Evolutionary conservation across 1,140 invertebrate species (phyloP).

Genomic region (Pemphigus obesinymphae): DNA sequence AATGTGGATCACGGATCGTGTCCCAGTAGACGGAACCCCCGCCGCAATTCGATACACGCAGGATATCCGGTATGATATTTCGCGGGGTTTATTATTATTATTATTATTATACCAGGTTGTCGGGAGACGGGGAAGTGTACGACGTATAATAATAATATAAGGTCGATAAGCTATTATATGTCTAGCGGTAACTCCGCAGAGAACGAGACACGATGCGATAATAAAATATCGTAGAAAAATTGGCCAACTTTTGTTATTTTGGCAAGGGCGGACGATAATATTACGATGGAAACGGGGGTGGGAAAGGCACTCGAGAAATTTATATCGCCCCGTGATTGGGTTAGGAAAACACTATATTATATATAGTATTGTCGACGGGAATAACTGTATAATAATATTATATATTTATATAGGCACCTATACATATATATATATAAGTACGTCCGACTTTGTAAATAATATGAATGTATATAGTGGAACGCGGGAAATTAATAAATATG

Average conservation of each 20-base stretch:
- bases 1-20: slow-evolving; percentile 36
- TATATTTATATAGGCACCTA: too few species aligned
- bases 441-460: too few species aligned
- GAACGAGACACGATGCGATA: slow-evolving; percentile 9
- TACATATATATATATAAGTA: too few species aligned
- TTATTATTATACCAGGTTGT: too few species aligned
- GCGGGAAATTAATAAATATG: too few species aligned
- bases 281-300: too few species aligned
- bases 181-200: neutral
- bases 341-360: slow-evolving; percentile 27
- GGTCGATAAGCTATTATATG: slow-evolving; percentile 36
- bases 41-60: neutral
- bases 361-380: slow-evolving; percentile 12
- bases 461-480: too few species aligned
- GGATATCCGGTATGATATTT: slow-evolving; percentile 33
- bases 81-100: slow-evolving; percentile 26
- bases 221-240: slow-evolving; percentile 40
- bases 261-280: neutral
- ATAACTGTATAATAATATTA: neutral
- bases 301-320: neutral
- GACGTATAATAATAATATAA: too few species aligned
- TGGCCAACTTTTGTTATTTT: slow-evolving; percentile 26
- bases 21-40: slow-evolving; percentile 1
- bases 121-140: neutral
- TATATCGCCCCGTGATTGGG: slow-evolving; percentile 25